phyloP scores from a whole-genome alignment of 2,113 vertebrate species.

The Cottus gobio region DNA sequence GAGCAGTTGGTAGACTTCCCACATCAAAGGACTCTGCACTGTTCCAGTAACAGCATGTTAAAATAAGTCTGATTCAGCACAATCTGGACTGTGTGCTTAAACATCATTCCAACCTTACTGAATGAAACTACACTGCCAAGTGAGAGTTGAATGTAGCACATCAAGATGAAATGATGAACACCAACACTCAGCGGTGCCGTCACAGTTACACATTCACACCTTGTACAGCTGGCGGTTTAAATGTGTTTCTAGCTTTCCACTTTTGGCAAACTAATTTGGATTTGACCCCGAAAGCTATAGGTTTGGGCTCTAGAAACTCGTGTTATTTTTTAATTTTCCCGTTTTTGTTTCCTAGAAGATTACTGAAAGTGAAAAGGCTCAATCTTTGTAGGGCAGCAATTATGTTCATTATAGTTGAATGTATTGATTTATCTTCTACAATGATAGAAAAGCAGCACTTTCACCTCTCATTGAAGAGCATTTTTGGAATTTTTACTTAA shows the following conservation, averaged over 20 bases:
- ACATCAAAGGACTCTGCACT: constrained; percentile 26
- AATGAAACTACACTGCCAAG: neutral
- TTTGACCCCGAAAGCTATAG: neutral
- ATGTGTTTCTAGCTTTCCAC: neutral
- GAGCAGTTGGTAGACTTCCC: constrained; percentile 24
- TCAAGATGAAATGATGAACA: neutral
- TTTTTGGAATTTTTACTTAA: neutral
- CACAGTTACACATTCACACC: constrained; percentile 33
- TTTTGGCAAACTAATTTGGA: neutral
- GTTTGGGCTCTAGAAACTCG: neutral
- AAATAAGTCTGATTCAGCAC: constrained; percentile 32
- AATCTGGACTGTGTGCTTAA: neutral
- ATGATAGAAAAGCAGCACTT: neutral
- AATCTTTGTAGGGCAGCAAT: too few species aligned
- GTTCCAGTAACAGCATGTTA: constrained; percentile 20
- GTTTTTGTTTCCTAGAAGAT: neutral
- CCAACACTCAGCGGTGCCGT: neutral
- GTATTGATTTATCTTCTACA: neutral
- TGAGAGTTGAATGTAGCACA: constrained; percentile 10
- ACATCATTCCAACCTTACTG: constrained; percentile 1
- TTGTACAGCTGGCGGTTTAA: neutral
- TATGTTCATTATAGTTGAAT: neutral
- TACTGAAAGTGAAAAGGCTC: neutral
- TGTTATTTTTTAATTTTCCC: neutral
- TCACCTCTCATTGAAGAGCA: neutral